Base-by-base conservation (phyloP, 2,113 vertebrate species). In the Elgaria multicarinata region DNA sequence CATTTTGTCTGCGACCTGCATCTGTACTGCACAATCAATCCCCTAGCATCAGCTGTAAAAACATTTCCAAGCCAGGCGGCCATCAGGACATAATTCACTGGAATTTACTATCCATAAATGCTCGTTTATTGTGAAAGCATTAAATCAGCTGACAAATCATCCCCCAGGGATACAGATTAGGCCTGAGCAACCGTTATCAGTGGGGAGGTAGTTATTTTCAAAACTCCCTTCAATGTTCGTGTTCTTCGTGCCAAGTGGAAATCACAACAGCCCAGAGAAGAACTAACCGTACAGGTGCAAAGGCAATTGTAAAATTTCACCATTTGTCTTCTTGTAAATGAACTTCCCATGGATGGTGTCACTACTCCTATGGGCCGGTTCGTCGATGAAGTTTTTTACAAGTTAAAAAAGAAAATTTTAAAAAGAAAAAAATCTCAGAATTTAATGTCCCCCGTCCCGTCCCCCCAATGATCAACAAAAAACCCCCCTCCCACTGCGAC, bases 131-230 rank as follows among this genome's bases (percentile, higher is more conserved):
- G 87, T 55, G 88, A 69, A 90, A 92, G 87, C 67, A 90, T 90
- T 93, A 91, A 93, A 94, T 93, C 93, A 92, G 0, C 91, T 90
- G 85, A 87, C 93, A 89, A 93, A 91, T 85, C 0, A 0, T 94
- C 93, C 88, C 94, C 90, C 93, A 67, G 53, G 85, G 93, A 90
- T 1, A 87, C 89, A 33, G 90, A 87, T 84, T 93, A 72, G 83
- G 89, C 83, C 90, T 90, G 50, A 87, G 86, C 90, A 50, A 2
- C 78, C 88, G 76, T 58, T 55, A 71, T 74, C 86, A 66, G 36
- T 14, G 89, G 91, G 77, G 92, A 95, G 92, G 91, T 83, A 83
- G 94, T 95, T 93, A 93, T 69, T 93, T 92, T 82, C 84, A 88
- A 55, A 91, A 71, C 53, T 82, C 74, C 26, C 55, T 22, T n/a